Base-by-base conservation (phyloP, 2,113 vertebrate species). In the Neodontobutis hainanensis region DNA sequence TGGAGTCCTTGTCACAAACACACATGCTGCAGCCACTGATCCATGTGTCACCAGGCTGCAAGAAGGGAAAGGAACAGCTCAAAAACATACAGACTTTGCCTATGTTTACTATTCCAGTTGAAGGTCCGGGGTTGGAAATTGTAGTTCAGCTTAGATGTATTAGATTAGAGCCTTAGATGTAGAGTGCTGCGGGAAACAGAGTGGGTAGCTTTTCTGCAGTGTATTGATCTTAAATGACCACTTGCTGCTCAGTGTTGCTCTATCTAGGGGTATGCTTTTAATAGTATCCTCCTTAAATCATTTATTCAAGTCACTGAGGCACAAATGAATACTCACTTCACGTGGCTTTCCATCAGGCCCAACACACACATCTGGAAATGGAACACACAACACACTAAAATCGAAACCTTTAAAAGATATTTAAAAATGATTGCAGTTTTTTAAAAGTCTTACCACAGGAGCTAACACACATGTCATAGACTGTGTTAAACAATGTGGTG, bases 1-100 rank as follows among this genome's bases (percentile, higher is more conserved):
- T 10, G 0, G 91, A 89, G 35, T 69, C 19, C 0, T 43, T 11
- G 11, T 97, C 89, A 53, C 97, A 99, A 40, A 65, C 9, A 35
- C 97, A 99, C 2, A 53, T 35, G 45, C 92, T 82, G 79, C 97
- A 98, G 50, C 75, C 78, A 32, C 76, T 92, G 44, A 51, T 78
- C 97, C 96, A 99, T 0, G 0, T 90, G 6, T 95, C 94, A 49
- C 94, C 94, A 0, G 90, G 90, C 97, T 90, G 77, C 5, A 69
- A 75, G 19, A 27, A 27, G 66, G 65, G 50, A 87, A 72, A 85
- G 16, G n/a, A 8, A 56, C 12, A 9, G 32, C 19, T 27, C 19
- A 27, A 45, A 50, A 8, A 3, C 12, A 49, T 59, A 75, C 0
- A 75, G 57, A 69, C 10, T 6, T 40, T 40, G 19, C 19, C 19